Percentiles rank a stretch among this genome's conserved stretches.
phyloP scores from a whole-genome alignment of 2,113 vertebrate species.

The Hemichromis elongatus region DNA sequence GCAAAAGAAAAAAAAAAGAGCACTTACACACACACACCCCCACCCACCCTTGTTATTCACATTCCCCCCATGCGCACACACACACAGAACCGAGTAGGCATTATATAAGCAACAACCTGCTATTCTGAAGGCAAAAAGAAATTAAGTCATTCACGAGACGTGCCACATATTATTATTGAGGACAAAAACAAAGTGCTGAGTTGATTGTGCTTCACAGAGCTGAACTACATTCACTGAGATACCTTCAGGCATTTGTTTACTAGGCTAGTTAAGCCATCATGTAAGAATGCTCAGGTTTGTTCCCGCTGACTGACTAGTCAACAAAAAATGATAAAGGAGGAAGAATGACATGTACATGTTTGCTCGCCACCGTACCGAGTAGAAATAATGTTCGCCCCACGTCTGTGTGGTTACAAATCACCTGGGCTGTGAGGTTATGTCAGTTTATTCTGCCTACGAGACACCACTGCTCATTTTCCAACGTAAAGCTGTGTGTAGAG shows the following conservation, averaged over 20 bases:
- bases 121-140: not conserved
- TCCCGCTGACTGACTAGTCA: not conserved
- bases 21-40: not conserved
- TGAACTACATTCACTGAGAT: not conserved
- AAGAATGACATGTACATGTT: not conserved
- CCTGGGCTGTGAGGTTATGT: not conserved
- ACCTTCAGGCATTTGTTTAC: not conserved
- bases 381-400: not conserved
- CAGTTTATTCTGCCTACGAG: not conserved
- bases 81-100: not conserved
- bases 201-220: not conserved
- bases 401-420: not conserved
- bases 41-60: not conserved
- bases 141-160: not conserved
- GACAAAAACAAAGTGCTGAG: not conserved
- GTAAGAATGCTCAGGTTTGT: not conserved
- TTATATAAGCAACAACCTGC: not conserved
- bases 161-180: not conserved
- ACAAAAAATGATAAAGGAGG: not conserved
- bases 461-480: no score
- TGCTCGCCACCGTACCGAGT: not conserved
- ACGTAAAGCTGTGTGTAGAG: no score
- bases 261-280: not conserved
- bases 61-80: not conserved
- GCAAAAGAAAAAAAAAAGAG: not conserved